Percentiles rank a stretch among this genome's conserved stretches.
These are phyloP conservation scores for Sphaeramia orbicularis DNA, from an alignment of 2,797 vertebrate species.

Conservation along the genomic window DNA sequence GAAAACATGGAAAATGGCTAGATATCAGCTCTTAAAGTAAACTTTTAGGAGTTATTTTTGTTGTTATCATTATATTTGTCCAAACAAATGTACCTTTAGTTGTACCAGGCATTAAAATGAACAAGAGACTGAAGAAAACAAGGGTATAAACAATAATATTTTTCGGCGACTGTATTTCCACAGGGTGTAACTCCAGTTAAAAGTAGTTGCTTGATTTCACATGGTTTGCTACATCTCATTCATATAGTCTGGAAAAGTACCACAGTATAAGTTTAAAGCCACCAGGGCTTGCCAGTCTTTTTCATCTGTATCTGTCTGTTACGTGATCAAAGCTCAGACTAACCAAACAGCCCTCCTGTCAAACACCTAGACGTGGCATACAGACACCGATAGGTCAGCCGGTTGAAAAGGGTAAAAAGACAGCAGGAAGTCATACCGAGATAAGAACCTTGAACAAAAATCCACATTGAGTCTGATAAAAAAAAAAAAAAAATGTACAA, in stretches of 20 bases:
- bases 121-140: too few relatives aligned
- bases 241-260: neutral
- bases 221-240: conserved; percentile 10
- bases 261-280: neutral
- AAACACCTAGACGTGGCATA: neutral
- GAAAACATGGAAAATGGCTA: too few relatives aligned
- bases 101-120: too few relatives aligned
- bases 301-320: conserved; percentile 15
- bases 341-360: conserved; percentile 9
- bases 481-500: neutral
- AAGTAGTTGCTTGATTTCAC: conserved; percentile 1
- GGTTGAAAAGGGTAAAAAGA: neutral
- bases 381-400: neutral
- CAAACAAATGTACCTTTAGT: too few relatives aligned
- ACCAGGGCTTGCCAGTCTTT: neutral
- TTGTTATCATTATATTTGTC: too few relatives aligned
- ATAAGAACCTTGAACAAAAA: neutral
- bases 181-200: too few relatives aligned
- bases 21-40: too few relatives aligned
- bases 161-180: too few relatives aligned
- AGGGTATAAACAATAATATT: too few relatives aligned
- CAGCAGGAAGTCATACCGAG: conserved; percentile 3
- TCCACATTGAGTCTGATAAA: neutral
- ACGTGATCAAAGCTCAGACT: conserved; percentile 27
- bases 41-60: too few relatives aligned